Percentiles rank a stretch among this genome's conserved stretches.
Conservation (phyloP, 2,888 invertebrate genomes). For the Chaetogeoica ovagalla region DNA sequence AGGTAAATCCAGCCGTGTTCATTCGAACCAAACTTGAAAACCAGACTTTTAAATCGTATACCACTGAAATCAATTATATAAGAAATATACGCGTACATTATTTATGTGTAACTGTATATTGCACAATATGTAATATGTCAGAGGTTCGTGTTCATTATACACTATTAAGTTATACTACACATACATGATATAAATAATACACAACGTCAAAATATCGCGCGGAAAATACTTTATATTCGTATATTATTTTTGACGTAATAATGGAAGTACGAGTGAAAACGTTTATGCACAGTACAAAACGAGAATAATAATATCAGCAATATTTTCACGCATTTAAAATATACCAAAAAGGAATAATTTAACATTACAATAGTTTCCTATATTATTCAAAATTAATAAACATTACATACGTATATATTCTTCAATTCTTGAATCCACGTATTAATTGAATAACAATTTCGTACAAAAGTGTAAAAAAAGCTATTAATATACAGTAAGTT, state of each 20-base stretch:
- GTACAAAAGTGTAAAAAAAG: too few species aligned
- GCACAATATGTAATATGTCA: neutral
- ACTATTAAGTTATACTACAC: neutral
- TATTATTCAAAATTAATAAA: neutral
- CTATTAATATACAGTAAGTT: too few species aligned
- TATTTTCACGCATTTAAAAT: neutral
- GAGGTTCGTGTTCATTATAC: neutral
- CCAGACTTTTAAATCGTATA: too few species aligned
- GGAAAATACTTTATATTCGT: neutral
- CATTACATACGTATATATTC: too few species aligned
- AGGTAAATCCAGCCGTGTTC: too few species aligned
- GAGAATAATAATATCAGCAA: neutral
- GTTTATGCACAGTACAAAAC: neutral
- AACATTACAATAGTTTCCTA: neutral
- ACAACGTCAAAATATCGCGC: neutral
- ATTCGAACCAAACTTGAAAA: too few species aligned
- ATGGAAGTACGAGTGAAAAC: neutral
- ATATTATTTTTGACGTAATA: neutral
- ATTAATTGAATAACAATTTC: too few species aligned
- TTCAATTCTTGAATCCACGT: too few species aligned
- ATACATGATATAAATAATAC: neutral
- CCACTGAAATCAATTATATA: too few species aligned
- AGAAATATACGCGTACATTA: too few species aligned
- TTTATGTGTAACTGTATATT: neutral
- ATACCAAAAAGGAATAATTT: neutral